Evolutionary conservation across 2,797 vertebrate genomes (phyloP), one percentile per base, ranked within the genome.

Genomic region (Neoniphon sammara): DNA sequence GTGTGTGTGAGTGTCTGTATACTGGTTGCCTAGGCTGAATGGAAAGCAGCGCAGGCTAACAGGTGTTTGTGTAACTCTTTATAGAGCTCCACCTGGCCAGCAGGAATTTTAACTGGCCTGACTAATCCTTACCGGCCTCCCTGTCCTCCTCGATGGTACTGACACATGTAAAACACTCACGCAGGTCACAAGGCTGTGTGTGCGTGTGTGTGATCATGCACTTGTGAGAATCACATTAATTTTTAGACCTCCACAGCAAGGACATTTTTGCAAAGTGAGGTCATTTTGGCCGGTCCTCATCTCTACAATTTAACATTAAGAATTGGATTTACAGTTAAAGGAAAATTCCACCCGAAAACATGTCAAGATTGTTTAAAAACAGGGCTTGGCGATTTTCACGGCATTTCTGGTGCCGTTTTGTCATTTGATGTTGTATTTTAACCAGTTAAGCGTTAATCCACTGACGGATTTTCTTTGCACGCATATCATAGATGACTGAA

Each of bases 51-150:
- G 0, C 55, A 66, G 20, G 70, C 53, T 39, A 69, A 34, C 80
- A 78, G 72, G 68, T 82, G 74, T 72, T 58, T 47, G 71, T 61
- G 56, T 70, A 65, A 60, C 30, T 4, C 54, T 85, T 88, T 85
- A 83, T 76, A 61, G 78, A 73, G 61, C 52, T 81, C 74, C 87
- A 88, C 82, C 84, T 88, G 84, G 77, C 74, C 64, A 34, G 50
- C n/a, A 86, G 63, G 84, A 86, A 88, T 84, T 85, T 83, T 82
- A 82, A 87, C 76, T 68, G 59, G 62, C 17, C 31, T 15, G 46
- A 73, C 61, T 76, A 65, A 83, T 70, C 20, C 77, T 77, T 55
- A 39, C 44, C 30, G 3, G 60, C 72, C 50, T 54, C 42, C 46
- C 54, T 27, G 30, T 59, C 44, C 62, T 66, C 21, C 54, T 30